Evolutionary conservation across 23 tunicate species (phyloP).

Genomic region (Corella eumyota): DNA sequence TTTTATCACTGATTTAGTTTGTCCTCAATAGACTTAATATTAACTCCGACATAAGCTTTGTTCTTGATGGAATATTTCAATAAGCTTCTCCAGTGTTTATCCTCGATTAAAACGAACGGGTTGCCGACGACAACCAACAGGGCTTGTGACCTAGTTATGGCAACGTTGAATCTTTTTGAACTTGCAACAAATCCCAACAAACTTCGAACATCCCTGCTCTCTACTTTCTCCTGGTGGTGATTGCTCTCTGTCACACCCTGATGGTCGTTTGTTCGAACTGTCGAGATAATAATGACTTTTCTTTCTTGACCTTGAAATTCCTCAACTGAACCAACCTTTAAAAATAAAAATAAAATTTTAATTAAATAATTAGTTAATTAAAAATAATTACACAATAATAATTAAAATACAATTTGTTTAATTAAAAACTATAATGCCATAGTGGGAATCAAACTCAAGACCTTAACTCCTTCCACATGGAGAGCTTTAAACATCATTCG

Average conservation of each 20-base stretch:
- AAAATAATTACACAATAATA: background rate
- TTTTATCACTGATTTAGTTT: too few species aligned
- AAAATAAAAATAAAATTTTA: background rate
- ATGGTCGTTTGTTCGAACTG: conserved; percentile 37
- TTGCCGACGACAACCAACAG: conserved; percentile 74
- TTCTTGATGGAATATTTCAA: conserved; percentile 26
- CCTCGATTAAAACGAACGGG: conserved; percentile 37
- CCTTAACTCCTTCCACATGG: conserved; percentile 46
- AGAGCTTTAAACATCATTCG: conserved; percentile 60
- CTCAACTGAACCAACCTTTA: conserved; percentile 74
- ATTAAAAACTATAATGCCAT: background rate
- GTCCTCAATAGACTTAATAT: too few species aligned
- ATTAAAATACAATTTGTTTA: background rate
- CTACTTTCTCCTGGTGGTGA: background rate
- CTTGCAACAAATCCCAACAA: conserved; percentile 62
- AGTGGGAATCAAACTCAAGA: background rate
- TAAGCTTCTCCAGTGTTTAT: conserved; percentile 41
- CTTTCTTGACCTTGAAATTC: conserved; percentile 90
- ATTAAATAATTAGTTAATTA: background rate
- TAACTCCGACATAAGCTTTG: conserved; percentile 37
- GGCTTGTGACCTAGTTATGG: conserved; percentile 67
- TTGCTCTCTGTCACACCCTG: background rate
- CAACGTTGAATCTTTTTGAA: conserved; percentile 71
- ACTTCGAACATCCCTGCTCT: background rate
- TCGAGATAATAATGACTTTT: conserved; percentile 52